Conservation (phyloP, 2,888 invertebrate species). For the Tridacna gigas region DNA sequence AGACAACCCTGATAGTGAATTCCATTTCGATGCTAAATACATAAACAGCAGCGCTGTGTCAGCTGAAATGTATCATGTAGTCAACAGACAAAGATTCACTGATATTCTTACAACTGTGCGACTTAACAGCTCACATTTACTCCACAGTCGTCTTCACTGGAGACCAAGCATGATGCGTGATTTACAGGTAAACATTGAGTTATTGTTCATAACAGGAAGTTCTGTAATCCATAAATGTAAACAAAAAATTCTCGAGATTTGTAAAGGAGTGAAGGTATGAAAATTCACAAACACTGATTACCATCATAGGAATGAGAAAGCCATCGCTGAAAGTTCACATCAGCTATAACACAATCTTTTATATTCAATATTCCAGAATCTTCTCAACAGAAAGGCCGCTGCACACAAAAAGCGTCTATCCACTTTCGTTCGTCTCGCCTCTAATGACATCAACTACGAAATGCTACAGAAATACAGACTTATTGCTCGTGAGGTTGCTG, state of each 20-base stretch:
- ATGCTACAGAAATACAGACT: slow-evolving; percentile 43
- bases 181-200: slow-evolving; percentile 61
- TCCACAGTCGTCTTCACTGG: slow-evolving; percentile 78
- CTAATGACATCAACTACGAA: slow-evolving; percentile 30
- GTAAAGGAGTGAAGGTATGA: not conserved
- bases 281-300: not conserved
- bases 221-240: not conserved
- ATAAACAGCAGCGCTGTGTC: slow-evolving; percentile 71
- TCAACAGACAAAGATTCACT: slow-evolving; percentile 61
- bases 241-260: not conserved
- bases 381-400: slow-evolving; percentile 22
- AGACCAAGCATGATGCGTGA: slow-evolving; percentile 69
- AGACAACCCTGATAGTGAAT: slow-evolving; percentile 73
- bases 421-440: slow-evolving; percentile 16
- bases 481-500: slow-evolving; percentile 34
- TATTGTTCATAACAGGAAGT: not conserved
- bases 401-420: slow-evolving; percentile 17
- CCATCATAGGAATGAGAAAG: not conserved
- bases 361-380: slow-evolving; percentile 19
- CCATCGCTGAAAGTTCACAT: not conserved
- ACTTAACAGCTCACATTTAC: slow-evolving; percentile 74
- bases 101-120: slow-evolving; percentile 71
- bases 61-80: slow-evolving; percentile 71
- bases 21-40: slow-evolving; percentile 74
- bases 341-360: not conserved